These are phyloP conservation scores for Tinamus guttatus DNA, from an alignment of 2,113 vertebrate genomes.

Conservation along the genomic window DNA sequence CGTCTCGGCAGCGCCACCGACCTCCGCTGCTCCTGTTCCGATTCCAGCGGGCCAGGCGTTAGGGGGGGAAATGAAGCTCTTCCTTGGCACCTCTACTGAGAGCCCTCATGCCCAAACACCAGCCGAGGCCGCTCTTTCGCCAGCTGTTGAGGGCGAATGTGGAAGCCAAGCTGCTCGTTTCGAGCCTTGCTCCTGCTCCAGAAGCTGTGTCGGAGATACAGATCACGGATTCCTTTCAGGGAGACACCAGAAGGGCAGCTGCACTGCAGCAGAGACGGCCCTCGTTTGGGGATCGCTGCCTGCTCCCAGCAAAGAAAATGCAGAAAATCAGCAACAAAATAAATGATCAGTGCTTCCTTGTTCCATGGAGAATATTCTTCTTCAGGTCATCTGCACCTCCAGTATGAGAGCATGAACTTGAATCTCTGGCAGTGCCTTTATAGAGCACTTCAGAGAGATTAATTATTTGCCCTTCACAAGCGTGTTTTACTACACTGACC, in stretches of 20 bases:
- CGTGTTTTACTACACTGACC: background rate
- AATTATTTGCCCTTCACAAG: background rate
- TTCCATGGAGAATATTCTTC: slow-evolving; percentile 9
- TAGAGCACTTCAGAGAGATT: background rate
- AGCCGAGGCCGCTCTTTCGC: background rate
- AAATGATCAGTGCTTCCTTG: background rate
- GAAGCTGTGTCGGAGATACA: background rate
- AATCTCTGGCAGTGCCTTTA: background rate
- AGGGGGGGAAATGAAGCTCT: background rate
- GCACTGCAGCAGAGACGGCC: background rate
- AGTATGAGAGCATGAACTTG: background rate
- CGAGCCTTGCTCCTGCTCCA: background rate
- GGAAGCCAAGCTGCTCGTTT: background rate
- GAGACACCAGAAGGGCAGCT: background rate
- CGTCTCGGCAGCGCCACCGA: background rate
- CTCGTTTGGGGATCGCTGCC: background rate
- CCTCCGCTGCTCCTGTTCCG: background rate
- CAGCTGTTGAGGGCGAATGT: background rate
- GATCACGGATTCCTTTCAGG: background rate
- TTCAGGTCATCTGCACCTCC: background rate
- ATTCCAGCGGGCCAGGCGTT: background rate
- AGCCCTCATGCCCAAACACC: background rate
- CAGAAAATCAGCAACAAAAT: background rate
- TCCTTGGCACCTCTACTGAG: background rate
- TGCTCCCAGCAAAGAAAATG: background rate